Percentiles rank a stretch among this genome's conserved stretches.
phyloP scores from a whole-genome alignment of 2,113 vertebrate species.

The Neolamprologus hecqui region DNA sequence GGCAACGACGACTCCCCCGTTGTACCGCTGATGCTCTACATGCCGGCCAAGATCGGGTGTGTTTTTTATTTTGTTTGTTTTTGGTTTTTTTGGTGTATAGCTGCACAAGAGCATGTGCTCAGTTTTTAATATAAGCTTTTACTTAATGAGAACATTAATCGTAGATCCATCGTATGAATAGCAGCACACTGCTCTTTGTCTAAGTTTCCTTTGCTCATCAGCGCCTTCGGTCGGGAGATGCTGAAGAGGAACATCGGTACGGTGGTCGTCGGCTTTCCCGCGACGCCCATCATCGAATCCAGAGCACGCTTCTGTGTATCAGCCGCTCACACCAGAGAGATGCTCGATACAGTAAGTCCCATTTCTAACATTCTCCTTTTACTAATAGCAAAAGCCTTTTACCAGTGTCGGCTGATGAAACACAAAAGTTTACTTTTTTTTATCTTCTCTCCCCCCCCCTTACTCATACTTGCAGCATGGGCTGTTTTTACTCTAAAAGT shows the following conservation, averaged over 20 bases:
- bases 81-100: rapidly evolving
- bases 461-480: rapidly evolving
- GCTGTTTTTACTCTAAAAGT: background rate
- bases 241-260: conserved; percentile 91
- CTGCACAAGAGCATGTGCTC: background rate
- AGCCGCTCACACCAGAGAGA: conserved; percentile 89
- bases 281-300: conserved; percentile 96
- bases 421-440: background rate
- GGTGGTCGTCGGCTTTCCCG: conserved; percentile 94
- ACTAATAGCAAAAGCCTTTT: background rate
- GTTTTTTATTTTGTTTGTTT: background rate
- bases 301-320: conserved; percentile 94
- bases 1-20: conserved; percentile 94
- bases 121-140: background rate
- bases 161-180: background rate
- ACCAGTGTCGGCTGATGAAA: background rate
- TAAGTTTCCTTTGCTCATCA: conserved; percentile 32
- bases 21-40: conserved; percentile 95
- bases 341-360: conserved; percentile 85
- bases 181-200: background rate
- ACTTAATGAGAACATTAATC: background rate
- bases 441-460: too few relatives aligned
- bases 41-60: conserved; percentile 96
- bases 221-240: conserved; percentile 95
- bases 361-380: background rate